A percentile compares a stretch with the other conserved stretches of the same genome.
Conservation (phyloP, 1,140 invertebrate species). For the Coptotermes formosanus region DNA sequence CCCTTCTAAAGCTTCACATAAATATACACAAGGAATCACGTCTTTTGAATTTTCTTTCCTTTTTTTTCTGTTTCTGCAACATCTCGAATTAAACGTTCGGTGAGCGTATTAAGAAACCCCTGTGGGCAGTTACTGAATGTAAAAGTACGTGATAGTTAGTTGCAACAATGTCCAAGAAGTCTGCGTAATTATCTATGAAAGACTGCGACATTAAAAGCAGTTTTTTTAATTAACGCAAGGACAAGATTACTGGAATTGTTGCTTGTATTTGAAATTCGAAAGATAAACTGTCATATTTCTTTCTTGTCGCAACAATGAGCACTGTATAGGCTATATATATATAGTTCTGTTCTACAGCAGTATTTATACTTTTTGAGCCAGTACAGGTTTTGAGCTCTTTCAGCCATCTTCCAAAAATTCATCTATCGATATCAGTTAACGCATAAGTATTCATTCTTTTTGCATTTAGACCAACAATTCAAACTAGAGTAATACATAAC, state of each 20-base stretch:
- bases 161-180: no score
- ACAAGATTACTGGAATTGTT: no score
- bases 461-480: no score
- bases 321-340: neutral
- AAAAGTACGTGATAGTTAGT: no score
- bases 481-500: no score
- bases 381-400: neutral
- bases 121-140: neutral
- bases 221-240: no score
- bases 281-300: neutral
- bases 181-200: no score
- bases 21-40: neutral
- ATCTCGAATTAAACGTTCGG: neutral
- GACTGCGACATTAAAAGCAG: no score
- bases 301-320: neutral
- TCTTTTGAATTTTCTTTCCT: neutral
- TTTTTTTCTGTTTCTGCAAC: neutral
- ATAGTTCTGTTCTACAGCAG: neutral
- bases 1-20: neutral
- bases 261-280: no score
- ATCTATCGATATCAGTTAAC: neutral
- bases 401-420: neutral
- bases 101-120: neutral
- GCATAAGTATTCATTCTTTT: neutral
- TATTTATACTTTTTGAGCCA: neutral